Conservation (phyloP, 2,113 vertebrate species). For the Girardinichthys multiradiatus region DNA sequence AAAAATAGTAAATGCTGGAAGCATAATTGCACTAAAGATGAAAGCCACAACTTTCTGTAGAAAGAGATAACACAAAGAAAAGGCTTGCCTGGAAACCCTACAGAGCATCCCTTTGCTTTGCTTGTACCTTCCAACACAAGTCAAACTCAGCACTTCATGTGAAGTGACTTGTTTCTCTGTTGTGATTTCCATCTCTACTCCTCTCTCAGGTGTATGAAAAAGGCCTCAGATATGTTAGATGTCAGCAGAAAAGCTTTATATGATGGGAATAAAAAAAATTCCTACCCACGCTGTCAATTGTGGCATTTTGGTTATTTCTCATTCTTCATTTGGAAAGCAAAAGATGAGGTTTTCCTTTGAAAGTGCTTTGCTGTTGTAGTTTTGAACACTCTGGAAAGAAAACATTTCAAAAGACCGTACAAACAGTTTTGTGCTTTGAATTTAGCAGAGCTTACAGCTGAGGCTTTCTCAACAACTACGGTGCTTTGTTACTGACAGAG, state of each 20-base stretch:
- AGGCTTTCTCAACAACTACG: not conserved
- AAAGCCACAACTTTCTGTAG: constrained; percentile 10
- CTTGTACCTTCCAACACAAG: constrained; percentile 48
- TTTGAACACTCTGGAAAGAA: constrained; percentile 8
- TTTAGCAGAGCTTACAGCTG: constrained; percentile 11
- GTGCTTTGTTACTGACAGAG: constrained; percentile 34
- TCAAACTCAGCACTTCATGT: constrained; percentile 58
- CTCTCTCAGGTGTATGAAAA: constrained; percentile 57
- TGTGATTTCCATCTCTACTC: constrained; percentile 43
- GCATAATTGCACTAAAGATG: constrained; percentile 4
- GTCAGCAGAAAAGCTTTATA: constrained; percentile 54
- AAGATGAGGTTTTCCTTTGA: constrained; percentile 17
- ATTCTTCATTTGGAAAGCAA: constrained; percentile 18
- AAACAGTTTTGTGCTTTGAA: constrained; percentile 21
- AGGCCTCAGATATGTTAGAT: constrained; percentile 56
- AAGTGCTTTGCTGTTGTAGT: constrained; percentile 22
- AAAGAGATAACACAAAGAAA: constrained; percentile 19
- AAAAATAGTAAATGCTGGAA: constrained; percentile 1
- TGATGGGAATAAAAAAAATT: constrained; percentile 10
- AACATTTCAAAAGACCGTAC: constrained; percentile 26
- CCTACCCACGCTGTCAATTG: constrained; percentile 8
- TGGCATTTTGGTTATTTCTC: constrained; percentile 35
- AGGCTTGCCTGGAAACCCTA: constrained; percentile 36
- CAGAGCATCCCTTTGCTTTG: constrained; percentile 49
- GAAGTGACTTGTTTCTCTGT: constrained; percentile 43